Conservation (phyloP, 2,113 vertebrate species). For the Sinocyclocheilus rhinocerous region DNA sequence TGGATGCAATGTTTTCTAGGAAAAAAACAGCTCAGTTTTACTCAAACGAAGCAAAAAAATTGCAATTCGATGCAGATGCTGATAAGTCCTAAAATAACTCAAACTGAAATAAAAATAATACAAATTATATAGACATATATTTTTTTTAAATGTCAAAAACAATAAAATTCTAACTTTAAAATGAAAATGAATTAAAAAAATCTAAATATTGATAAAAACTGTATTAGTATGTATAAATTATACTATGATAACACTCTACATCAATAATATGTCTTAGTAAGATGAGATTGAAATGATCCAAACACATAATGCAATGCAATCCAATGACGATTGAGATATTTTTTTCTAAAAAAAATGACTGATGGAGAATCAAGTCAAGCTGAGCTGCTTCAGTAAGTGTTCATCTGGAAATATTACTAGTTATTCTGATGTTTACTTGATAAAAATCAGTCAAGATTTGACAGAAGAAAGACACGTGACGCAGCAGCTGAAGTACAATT, state of each 20-base stretch:
- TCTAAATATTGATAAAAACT: too few relatives aligned
- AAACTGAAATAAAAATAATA: too few relatives aligned
- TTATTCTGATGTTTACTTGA: too few relatives aligned
- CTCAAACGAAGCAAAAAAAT: neutral
- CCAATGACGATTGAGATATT: neutral
- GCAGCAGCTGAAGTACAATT: too few relatives aligned
- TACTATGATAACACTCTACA: neutral
- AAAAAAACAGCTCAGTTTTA: neutral
- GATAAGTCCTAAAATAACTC: neutral
- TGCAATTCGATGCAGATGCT: neutral
- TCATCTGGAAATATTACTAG: neutral
- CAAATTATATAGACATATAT: too few relatives aligned
- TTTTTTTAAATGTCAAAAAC: too few relatives aligned
- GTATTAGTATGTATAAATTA: too few relatives aligned
- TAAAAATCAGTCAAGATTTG: too few relatives aligned
- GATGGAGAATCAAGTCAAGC: neutral
- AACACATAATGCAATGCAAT: neutral
- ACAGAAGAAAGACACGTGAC: too few relatives aligned
- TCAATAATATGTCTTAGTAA: neutral
- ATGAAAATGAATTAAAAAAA: too few relatives aligned
- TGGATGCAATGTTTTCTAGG: neutral
- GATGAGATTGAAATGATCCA: neutral
- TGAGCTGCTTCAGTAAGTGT: neutral
- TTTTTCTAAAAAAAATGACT: too few relatives aligned
- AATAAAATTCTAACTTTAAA: too few relatives aligned